A percentile compares a stretch with the other conserved stretches of the same genome.
Conservation (phyloP, 2,113 vertebrate species). For the Pelusios castaneus region DNA sequence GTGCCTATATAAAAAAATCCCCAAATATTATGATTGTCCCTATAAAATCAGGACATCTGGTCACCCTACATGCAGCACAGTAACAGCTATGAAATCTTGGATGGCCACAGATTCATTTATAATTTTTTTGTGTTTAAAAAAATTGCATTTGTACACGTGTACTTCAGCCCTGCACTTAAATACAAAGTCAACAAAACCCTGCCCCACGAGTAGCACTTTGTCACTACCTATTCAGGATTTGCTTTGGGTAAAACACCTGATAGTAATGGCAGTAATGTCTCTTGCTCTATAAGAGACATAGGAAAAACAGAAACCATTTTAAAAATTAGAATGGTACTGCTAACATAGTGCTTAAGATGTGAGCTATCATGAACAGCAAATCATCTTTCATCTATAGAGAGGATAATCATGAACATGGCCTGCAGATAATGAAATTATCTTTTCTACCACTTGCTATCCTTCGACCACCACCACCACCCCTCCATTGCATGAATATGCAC, state of each 20-base stretch:
- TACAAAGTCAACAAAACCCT: not conserved
- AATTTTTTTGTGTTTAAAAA: not conserved
- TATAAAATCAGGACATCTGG: too few species aligned
- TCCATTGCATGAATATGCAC: constrained; percentile 26
- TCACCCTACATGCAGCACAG: not conserved
- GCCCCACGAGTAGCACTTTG: not conserved
- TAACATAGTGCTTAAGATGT: constrained; percentile 38
- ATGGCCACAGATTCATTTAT: not conserved
- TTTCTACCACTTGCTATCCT: constrained; percentile 30
- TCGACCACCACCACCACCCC: too few species aligned
- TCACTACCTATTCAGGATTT: not conserved
- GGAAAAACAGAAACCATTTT: constrained; percentile 35
- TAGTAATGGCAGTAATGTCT: not conserved
- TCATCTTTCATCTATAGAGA: constrained; percentile 56
- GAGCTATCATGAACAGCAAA: constrained; percentile 23
- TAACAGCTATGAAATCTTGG: rapidly evolving
- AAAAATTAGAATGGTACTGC: constrained; percentile 54
- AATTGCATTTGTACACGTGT: not conserved
- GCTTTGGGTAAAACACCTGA: not conserved
- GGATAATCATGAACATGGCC: constrained; percentile 37
- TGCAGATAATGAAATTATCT: constrained; percentile 52
- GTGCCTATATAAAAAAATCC: too few species aligned
- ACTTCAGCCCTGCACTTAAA: not conserved
- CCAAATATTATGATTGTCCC: too few species aligned
- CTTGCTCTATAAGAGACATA: not conserved